Evolutionary conservation across 1,140 invertebrate species (phyloP), one percentile per base, ranked within the genome.

Genomic region (Lepidostoma basale): DNA sequence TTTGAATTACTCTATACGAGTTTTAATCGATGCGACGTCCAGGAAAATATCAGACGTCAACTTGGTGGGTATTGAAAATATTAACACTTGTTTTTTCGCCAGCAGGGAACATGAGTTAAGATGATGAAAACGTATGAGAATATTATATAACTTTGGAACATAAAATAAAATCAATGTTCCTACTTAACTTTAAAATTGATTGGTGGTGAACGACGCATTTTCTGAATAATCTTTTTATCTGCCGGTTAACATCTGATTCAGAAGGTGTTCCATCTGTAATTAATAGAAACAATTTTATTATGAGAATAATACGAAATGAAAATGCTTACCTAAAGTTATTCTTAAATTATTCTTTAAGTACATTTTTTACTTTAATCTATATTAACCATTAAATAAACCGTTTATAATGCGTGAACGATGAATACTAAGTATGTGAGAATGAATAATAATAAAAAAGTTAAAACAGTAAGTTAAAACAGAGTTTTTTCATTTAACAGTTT

Each of bases 171-270:
- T 2, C 6, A 33, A 28, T 28, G 22, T 12, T 22, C 26, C 14
- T 20, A 68, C 33, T 33, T 42, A 44, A 72, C 70, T 42, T 54
- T 30, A 72, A 60, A 16, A 72, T 66, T 10, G 26, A 47, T 45
- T 72, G 70, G 40, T 72, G 66, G 20, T 72, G 70, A 25, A 36
- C 16, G 9, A 56, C 66, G 25, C 70, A 72, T 25, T 72, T 65
- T 18, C 44, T 42, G 14, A 72, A 52, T 49, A 71, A 58, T n/a
- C 10, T 20, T 14, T 25, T 39, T 5, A 59, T 39, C 56, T 12
- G 20, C 42, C 12, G 16, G 23, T 30, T 62, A 6, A 62, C 18
- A 4, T 26, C 23, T 28, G 10, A 16, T 12, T 62, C 40, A 0
- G 60, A 20, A 18, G 25, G 40, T 28, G 20, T 47, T 30, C 3